Conservation (phyloP, 2,888 invertebrate genomes). For the Keiferia lycopersicella region DNA sequence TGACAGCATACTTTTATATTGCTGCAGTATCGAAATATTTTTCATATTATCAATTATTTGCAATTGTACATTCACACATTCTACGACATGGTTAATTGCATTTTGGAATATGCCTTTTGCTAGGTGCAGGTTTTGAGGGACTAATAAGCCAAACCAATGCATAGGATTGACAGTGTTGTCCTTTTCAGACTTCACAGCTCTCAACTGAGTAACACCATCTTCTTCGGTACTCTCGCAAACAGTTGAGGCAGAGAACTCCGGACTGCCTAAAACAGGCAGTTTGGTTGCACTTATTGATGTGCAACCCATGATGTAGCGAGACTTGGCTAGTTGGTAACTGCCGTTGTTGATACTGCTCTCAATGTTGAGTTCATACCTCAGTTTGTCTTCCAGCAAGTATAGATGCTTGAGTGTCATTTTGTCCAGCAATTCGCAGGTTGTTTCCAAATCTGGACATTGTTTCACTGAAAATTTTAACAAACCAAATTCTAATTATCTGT, state of each 20-base stretch:
- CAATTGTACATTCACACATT: constrained; percentile 86
- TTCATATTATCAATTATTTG: constrained; percentile 72
- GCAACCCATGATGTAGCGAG: constrained; percentile 89
- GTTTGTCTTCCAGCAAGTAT: constrained; percentile 87
- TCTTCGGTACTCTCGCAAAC: constrained; percentile 63
- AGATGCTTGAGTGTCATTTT: constrained; percentile 85
- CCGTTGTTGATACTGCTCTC: constrained; percentile 86
- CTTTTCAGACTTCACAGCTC: constrained; percentile 28
- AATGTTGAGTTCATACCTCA: constrained; percentile 84
- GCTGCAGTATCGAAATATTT: constrained; percentile 53
- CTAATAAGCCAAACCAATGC: constrained; percentile 93
- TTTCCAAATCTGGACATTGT: constrained; percentile 43
- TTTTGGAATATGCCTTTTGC: constrained; percentile 89
- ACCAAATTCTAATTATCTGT: background rate
- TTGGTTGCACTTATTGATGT: constrained; percentile 86
- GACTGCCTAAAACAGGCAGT: constrained; percentile 85
- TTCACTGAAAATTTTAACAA: background rate
- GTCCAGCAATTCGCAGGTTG: constrained; percentile 84
- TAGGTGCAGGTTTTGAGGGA: constrained; percentile 88
- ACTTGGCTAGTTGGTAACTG: constrained; percentile 87
- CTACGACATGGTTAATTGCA: constrained; percentile 83
- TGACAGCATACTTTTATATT: constrained; percentile 46
- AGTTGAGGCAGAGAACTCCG: constrained; percentile 66
- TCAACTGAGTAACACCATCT: constrained; percentile 61
- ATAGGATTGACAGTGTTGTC: constrained; percentile 82